Conservation (phyloP, 37 sponge, comb jelly and placozoan species). For the Spongilla lacustris region DNA sequence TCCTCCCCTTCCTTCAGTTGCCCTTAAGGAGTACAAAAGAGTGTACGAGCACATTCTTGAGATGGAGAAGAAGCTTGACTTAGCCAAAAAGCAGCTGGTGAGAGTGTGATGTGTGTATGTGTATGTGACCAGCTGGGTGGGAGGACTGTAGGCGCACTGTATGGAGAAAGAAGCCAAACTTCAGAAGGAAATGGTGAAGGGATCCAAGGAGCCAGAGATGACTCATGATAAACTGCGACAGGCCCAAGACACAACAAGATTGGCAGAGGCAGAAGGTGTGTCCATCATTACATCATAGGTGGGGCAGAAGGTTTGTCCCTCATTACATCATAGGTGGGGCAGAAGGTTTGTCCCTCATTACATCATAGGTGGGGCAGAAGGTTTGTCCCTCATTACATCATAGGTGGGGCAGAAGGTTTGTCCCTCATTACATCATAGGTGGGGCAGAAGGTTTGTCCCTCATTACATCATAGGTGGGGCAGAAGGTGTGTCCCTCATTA, state of each 20-base stretch:
- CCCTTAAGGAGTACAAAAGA: conserved; percentile 74
- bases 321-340: too few relatives aligned
- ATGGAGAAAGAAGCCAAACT: conserved; percentile 77
- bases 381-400: too few relatives aligned
- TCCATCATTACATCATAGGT: neutral
- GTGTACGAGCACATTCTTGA: conserved; percentile 77
- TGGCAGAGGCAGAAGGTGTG: conserved; percentile 73
- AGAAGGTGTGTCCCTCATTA: too few relatives aligned
- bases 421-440: too few relatives aligned
- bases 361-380: too few relatives aligned
- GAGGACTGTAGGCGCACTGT: conserved; percentile 31
- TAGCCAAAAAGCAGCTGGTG: conserved; percentile 62
- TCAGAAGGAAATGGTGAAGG: conserved; percentile 74
- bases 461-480: neutral
- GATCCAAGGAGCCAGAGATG: conserved; percentile 36
- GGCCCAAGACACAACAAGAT: conserved; percentile 21
- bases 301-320: too few relatives aligned
- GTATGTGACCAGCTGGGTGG: neutral
- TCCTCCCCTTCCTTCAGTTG: conserved; percentile 17
- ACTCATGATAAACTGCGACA: conserved; percentile 47
- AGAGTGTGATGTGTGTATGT: conserved; percentile 13
- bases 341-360: too few relatives aligned
- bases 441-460: conserved; percentile 59
- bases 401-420: too few relatives aligned
- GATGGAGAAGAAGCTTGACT: conserved; percentile 74